Evolutionary conservation across 2,888 invertebrate genomes (phyloP).

Genomic region (Pherbina coryleti): DNA sequence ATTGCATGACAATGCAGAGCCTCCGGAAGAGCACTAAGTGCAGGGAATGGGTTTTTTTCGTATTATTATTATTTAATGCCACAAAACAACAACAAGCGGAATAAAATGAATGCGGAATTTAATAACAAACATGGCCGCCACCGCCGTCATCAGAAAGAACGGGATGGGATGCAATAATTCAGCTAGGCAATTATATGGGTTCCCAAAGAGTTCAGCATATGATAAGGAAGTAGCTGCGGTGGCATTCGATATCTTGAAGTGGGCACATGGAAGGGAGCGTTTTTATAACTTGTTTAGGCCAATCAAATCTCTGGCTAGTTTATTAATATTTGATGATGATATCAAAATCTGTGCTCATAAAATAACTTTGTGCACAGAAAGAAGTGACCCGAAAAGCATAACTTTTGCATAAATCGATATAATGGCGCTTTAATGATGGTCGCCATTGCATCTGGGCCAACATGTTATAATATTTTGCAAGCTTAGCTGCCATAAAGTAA

Average conservation of each 20-base stretch:
- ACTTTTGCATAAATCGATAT: too few relatives aligned
- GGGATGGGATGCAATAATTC: slow-evolving; percentile 5
- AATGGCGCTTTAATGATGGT: too few relatives aligned
- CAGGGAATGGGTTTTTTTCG: background rate
- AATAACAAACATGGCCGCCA: slow-evolving; percentile 50
- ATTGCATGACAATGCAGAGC: slow-evolving; percentile 42
- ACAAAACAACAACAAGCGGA: background rate
- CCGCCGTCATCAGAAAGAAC: background rate
- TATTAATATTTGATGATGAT: too few relatives aligned
- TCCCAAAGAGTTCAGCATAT: background rate
- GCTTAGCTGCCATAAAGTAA: too few relatives aligned
- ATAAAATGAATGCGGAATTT: slow-evolving; percentile 38
- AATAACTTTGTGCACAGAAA: too few relatives aligned
- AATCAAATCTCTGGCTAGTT: too few relatives aligned
- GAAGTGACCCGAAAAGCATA: too few relatives aligned
- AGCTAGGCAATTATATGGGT: background rate
- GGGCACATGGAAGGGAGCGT: background rate
- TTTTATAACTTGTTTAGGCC: too few relatives aligned
- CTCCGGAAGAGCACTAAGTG: background rate
- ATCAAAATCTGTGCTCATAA: too few relatives aligned
- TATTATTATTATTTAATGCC: too few relatives aligned
- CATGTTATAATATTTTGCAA: too few relatives aligned
- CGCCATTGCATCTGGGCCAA: too few relatives aligned
- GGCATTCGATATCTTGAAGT: background rate
- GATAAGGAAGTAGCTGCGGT: background rate